Conservation (phyloP, 1,140 invertebrate genomes). For the Stratiolaelaps scimitus region DNA sequence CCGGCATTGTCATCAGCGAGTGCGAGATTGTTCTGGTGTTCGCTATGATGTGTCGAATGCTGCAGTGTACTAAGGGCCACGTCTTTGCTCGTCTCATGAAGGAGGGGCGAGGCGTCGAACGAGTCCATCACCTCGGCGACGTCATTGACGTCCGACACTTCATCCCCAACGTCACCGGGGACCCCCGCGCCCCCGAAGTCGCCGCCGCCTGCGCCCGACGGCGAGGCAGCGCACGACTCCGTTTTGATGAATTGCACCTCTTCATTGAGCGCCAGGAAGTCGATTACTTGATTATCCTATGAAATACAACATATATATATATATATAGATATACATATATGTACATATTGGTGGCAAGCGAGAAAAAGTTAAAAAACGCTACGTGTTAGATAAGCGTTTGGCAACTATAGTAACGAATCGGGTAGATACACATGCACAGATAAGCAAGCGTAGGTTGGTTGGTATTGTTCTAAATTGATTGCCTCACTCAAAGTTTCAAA, state of each 20-base stretch:
- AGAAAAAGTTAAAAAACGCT: too few relatives aligned
- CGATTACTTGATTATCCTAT: slow-evolving; percentile 27
- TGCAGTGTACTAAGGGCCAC: slow-evolving; percentile 13
- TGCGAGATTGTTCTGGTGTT: neutral
- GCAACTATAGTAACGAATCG: too few relatives aligned
- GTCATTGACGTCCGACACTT: slow-evolving; percentile 9
- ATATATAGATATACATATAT: too few relatives aligned
- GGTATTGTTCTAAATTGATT: too few relatives aligned
- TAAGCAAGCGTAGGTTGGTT: too few relatives aligned
- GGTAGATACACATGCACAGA: too few relatives aligned
- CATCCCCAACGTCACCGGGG: too few relatives aligned
- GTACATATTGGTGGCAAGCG: too few relatives aligned
- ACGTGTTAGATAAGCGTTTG: too few relatives aligned
- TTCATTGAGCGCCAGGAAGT: slow-evolving; percentile 23
- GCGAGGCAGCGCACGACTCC: slow-evolving; percentile 19
- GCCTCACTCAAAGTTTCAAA: too few relatives aligned
- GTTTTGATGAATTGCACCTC: slow-evolving; percentile 28
- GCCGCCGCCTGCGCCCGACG: neutral
- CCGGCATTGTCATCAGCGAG: slow-evolving; percentile 22
- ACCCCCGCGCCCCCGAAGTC: neutral
- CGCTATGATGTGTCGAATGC: neutral
- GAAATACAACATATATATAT: too few relatives aligned
- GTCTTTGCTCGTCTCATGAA: slow-evolving; percentile 20
- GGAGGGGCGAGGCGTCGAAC: slow-evolving; percentile 24
- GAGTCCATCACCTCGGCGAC: slow-evolving; percentile 7